Base-by-base conservation (phyloP, 2,113 vertebrate species). In the Telmatochromis sp. region DNA sequence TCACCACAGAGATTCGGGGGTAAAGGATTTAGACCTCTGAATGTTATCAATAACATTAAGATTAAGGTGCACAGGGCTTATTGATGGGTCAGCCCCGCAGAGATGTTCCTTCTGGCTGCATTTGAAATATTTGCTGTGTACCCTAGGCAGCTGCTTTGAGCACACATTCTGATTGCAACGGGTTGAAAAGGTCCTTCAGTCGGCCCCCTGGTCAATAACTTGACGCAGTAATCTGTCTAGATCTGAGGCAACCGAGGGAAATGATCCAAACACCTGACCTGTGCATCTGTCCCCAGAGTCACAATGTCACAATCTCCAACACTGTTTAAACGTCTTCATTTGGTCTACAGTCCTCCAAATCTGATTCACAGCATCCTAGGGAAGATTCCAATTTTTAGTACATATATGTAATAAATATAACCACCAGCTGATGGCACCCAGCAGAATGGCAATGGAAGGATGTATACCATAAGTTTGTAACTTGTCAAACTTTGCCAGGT, bases 101-200 rank as follows among this genome's bases (percentile, higher is more conserved):
- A 86, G 21, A 70, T 9, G 40, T 53, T 78, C 31, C 51, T 82
- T 51, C 8, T 8, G 49, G 84, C 33, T 87, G 65, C n/a, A 87
- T 89, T 82, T 86, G 55, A 88, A 90, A 84, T 83, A 84, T 85
- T 40, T 86, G 47, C 83, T 14, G 26, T 86, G 31, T 17, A n/a
- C 51, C 53, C 7, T 4, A 42, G 21, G 89, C 53, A 80, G 82
- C 82, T 57, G 58, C 87, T 63, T 79, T 6, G 6, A 82, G 81
- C 54, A 78, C 49, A 73, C 15, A 82, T 63, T 81, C 33, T 90
- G 89, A 92, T 90, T 86, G 81, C 90, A 60, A 84, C 53, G 53
- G 19, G 68, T 58, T 85, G 82, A 82, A 88, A 83, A 84, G 58
- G 58, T 83, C 91, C 4, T 3, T 45, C 78, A 85, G 75, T 14